Base-by-base conservation (phyloP, 1,140 invertebrate genomes). In the Monomorium pharaonis region DNA sequence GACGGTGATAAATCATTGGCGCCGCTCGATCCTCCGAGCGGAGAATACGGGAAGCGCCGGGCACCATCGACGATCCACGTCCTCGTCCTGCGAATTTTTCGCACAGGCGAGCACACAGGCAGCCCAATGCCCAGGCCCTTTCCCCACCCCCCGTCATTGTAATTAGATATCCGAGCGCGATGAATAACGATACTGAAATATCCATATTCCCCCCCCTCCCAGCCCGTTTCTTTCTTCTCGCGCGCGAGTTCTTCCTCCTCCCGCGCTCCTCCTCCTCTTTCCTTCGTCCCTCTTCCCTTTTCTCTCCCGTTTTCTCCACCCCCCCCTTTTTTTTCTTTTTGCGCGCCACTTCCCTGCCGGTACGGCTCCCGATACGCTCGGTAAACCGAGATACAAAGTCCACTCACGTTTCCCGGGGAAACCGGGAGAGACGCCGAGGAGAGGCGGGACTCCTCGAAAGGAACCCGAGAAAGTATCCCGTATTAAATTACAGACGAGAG, bases 401-500 rank as follows among this genome's bases (percentile, higher is more conserved):
- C 72, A 80, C 89, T 90, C 89, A 90, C 89, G 89, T 90, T 86
- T 87, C 86, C 84, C 75, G 69, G 63, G 62, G 37, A 74, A 58
- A 83, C 70, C 56, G 60, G 63, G 58, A 67, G 49, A 49, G 42
- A 81, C 74, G 75, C 60, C 62, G 75, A 76, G 80, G 77, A 74
- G 78, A 85, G 42, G 80, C 81, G 85, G 86, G 89, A 90, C 89
- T 88, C 27, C 89, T 87, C 81, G 89, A 88, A 83, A 89, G 89
- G 86, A 90, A 90, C 89, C 87, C 81, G 62, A 75, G 83, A 72
- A 90, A 90, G 88, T 90, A 90, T 90, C 84, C 84, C 87, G 83
- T 90, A 90, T 90, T 90, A 90, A 90, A 90, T 90, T 90, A 90
- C 89, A 90, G 89, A 88, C 89, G 88, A 77, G 76, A 77, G 88